These are phyloP conservation scores for Brachyrhaphis roseni DNA, from an alignment of 2,797 vertebrate genomes.

Conservation along the genomic window DNA sequence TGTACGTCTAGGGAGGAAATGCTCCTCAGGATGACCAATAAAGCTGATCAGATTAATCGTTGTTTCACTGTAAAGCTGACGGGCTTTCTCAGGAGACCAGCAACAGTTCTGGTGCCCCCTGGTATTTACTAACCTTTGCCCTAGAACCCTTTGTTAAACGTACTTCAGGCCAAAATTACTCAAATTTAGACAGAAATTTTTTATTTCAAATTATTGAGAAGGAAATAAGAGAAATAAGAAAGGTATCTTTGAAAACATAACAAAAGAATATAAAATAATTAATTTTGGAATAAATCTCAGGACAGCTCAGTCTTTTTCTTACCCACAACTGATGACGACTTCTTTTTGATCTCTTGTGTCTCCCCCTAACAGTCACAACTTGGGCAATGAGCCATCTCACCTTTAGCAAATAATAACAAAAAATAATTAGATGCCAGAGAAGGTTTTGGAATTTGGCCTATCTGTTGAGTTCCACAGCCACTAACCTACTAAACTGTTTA, in stretches of 20 bases:
- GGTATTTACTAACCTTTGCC: no score
- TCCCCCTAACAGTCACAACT: not conserved
- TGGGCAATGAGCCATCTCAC: constrained; percentile 5
- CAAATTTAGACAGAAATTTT: not conserved
- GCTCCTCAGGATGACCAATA: constrained; percentile 37
- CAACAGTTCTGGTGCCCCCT: no score
- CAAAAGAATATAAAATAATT: not conserved
- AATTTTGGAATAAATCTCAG: not conserved
- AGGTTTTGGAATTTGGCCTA: not conserved
- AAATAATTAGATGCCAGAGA: not conserved
- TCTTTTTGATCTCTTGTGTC: not conserved
- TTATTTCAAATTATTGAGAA: not conserved
- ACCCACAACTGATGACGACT: not conserved
- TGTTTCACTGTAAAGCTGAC: constrained; percentile 29
- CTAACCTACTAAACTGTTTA: not conserved
- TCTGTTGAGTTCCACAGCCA: not conserved
- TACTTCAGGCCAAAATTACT: not conserved
- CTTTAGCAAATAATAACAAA: not conserved
- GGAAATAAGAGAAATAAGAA: not conserved
- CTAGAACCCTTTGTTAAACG: no score
- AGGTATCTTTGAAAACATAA: not conserved
- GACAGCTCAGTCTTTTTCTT: not conserved
- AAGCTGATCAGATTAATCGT: constrained; percentile 40
- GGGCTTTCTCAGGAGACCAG: not conserved
- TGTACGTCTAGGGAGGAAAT: constrained; percentile 44